Base-by-base conservation (phyloP, 1,140 invertebrate species). In the Leptinotarsa lineolata region DNA sequence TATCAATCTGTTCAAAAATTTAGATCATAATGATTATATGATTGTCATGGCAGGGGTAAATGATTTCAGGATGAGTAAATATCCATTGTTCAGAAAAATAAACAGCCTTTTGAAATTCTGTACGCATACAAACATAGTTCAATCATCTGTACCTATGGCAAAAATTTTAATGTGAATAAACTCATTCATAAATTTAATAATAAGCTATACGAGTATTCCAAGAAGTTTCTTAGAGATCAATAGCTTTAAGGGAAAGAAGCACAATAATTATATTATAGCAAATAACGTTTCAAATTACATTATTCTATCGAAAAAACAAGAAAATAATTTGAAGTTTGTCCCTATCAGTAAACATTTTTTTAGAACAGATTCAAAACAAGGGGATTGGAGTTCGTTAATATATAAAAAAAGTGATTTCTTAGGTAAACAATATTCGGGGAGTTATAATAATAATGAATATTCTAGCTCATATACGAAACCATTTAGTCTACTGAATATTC, bases 211-310 rank as follows among this genome's bases (percentile, higher is more conserved):
- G 15, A 16, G 12, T 48, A 48, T 48, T 16, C 8, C 46, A 48
- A 54, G 13, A 48, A 48, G n/a, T 1, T 30, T 30, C 1, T 30
- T 30, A 6, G 5, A 30, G 24, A 30, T 30, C 6, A 30, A 30
- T 30, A 30, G 24, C 6, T 30, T 30, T 6, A 30, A 30, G 5
- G 24, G 24, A 30, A 30, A 30, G 6, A 30, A 30, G 24, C 24
- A 1, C 24, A 30, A 6, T 8, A 8, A 30, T 30, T 30, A 30
- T 6, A 6, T 54, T 54, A 54, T 54, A 12, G 46, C 46, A 54
- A 54, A 54, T 54, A 54, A 54, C 46, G 46, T 54, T 54, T 54
- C 13, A 54, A 54, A 54, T 48, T 48, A 48, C 46, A 54, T 15
- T 54, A 48, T 48, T 48, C 46, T 48, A 48, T 6, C 46, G 6